phyloP scores from a whole-genome alignment of 2,888 invertebrate genomes.

The Nowickia ferox region DNA sequence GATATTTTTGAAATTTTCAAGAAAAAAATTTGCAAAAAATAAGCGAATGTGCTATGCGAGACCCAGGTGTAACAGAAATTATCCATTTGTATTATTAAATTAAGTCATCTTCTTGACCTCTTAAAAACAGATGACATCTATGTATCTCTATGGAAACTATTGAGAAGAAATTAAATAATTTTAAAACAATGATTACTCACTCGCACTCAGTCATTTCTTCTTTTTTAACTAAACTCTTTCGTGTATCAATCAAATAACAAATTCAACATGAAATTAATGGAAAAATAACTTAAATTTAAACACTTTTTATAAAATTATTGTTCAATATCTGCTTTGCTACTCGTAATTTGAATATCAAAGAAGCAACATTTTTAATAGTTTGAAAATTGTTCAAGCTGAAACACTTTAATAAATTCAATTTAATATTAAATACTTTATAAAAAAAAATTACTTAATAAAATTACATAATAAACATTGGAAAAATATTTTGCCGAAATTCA shows the following conservation, averaged over 20 bases:
- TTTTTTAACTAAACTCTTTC: too few species aligned
- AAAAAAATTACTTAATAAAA: slow-evolving; percentile 25
- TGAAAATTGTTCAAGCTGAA: slow-evolving; percentile 33
- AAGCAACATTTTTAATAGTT: neutral
- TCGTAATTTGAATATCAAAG: slow-evolving; percentile 14
- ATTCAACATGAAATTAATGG: neutral
- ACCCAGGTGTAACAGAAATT: too few species aligned
- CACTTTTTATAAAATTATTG: slow-evolving; percentile 4
- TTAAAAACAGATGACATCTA: too few species aligned
- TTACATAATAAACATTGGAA: slow-evolving; percentile 50
- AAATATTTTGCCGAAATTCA: slow-evolving; percentile 54
- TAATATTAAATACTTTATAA: slow-evolving; percentile 3
- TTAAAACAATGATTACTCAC: too few species aligned
- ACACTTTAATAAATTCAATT: slow-evolving; percentile 8
- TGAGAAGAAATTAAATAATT: too few species aligned
- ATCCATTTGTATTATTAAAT: too few species aligned
- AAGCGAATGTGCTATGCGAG: too few species aligned
- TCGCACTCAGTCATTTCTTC: too few species aligned
- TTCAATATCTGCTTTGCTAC: slow-evolving; percentile 1
- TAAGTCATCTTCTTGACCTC: too few species aligned
- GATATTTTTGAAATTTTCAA: too few species aligned
- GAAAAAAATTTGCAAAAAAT: too few species aligned
- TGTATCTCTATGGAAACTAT: too few species aligned
- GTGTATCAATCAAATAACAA: neutral
- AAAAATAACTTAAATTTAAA: neutral